Evolutionary conservation across 2,797 vertebrate species (phyloP).

Genomic region (Gadopsis bispinosus): DNA sequence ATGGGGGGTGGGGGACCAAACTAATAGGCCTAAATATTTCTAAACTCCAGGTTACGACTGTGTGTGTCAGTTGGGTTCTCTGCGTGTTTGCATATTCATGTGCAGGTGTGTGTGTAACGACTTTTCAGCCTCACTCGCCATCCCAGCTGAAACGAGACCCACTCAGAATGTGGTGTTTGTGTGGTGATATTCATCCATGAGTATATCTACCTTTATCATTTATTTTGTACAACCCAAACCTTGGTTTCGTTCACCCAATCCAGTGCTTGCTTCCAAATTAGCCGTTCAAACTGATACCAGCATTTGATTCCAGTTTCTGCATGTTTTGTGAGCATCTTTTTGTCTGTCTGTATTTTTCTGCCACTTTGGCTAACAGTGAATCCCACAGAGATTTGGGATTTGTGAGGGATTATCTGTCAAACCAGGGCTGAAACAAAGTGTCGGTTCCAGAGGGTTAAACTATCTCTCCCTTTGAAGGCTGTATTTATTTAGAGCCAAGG

Average conservation of each 20-base stretch:
- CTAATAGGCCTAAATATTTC: not conserved
- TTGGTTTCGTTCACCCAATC: not conserved
- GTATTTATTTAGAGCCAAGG: conserved; percentile 71
- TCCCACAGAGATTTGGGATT: conserved; percentile 75
- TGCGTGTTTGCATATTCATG: conserved; percentile 21
- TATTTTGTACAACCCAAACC: not conserved
- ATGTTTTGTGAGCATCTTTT: conserved; percentile 34
- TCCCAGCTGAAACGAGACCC: not conserved
- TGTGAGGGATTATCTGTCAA: conserved; percentile 73
- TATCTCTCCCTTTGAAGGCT: conserved; percentile 65
- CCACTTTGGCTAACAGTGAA: conserved; percentile 65
- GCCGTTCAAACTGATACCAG: conserved; percentile 19
- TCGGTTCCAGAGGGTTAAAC: conserved; percentile 70
- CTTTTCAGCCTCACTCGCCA: not conserved
- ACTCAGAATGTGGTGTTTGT: not conserved
- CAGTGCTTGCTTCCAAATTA: conserved; percentile 9
- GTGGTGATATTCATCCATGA: not conserved
- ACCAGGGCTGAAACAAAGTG: conserved; percentile 71
- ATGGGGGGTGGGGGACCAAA: not conserved
- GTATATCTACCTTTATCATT: not conserved
- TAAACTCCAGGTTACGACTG: not conserved
- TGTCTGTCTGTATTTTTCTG: conserved; percentile 41
- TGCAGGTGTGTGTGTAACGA: not conserved
- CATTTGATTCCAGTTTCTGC: conserved; percentile 28
- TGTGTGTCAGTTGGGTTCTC: conserved; percentile 14